Evolutionary conservation across 2,113 vertebrate genomes (phyloP), one percentile per base, ranked within the genome.

Genomic region (Gavia stellata): DNA sequence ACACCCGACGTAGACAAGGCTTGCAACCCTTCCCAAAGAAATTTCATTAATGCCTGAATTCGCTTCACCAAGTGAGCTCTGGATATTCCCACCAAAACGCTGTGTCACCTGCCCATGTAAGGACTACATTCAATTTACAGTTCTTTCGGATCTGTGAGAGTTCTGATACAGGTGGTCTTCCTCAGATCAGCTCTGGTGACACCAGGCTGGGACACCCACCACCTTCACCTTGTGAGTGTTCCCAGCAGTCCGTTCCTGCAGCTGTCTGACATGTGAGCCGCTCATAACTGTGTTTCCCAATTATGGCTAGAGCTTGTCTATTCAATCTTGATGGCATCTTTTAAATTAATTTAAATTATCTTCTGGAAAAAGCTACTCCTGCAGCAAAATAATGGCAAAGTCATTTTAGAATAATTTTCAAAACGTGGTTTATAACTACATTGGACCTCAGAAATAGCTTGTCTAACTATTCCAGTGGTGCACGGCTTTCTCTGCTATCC

Each of bases 1-100:
- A 45, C 34, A 38, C 34, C 36, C 0, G 0, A 7, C 1, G 0
- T 8, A 19, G 44, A 4, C 34, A 62, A 53, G n/a, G 29, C 45
- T 80, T 75, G 10, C 36, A 25, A 18, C 24, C 8, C 33, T 74
- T 85, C 50, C 45, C 53, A 31, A 31, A 23, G n/a, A 36, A 28
- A 52, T 74, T 24, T 58, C 36, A 14, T 59, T 79, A 55, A 17
- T 49, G 23, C 47, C 72, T 71, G 67, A 74, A 52, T 83, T 83
- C 3, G 1, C 50, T 86, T 58, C 58, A n/a, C 33, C 6, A 26
- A 7, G 28, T 12, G 67, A 53, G 16, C 70, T 68, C 24, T 50
- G 38, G 42, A 19, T 77, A 55, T 80, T 66, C 29, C 38, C 42
- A 53, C 47, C 17, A 45, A 78, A 90, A 56, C 2, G 0, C 44